These are phyloP conservation scores for Poeciliopsis turneri DNA, from an alignment of 2,797 vertebrate genomes.

Conservation along the genomic window DNA sequence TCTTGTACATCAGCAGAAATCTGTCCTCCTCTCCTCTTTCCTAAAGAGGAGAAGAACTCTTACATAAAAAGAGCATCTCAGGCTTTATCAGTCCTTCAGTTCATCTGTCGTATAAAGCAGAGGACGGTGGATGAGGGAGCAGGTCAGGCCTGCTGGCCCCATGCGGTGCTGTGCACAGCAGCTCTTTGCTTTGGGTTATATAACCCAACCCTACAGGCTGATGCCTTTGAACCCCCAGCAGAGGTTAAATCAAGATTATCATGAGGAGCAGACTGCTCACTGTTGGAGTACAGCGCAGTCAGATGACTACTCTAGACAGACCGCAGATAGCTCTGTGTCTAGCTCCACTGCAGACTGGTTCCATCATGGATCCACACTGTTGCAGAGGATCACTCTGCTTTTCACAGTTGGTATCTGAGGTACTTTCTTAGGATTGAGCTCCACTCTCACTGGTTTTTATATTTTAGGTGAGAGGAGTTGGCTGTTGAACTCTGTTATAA, in stretches of 20 bases:
- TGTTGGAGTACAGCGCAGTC: constrained; percentile 40
- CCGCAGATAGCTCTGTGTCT: constrained; percentile 15
- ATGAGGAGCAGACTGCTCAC: constrained; percentile 36
- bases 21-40: not conserved
- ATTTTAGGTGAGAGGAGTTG: not conserved
- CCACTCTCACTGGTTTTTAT: not conserved
- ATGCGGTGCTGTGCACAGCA: constrained; percentile 17
- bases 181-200: constrained; percentile 55
- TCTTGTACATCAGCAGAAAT: constrained; percentile 14
- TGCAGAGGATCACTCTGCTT: not conserved
- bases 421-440: not conserved
- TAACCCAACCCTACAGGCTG: constrained; percentile 50
- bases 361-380: not conserved
- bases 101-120: not conserved
- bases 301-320: constrained; percentile 41
- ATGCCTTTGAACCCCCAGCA: constrained; percentile 57
- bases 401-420: not conserved
- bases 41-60: not conserved
- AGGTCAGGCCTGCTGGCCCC: constrained; percentile 31
- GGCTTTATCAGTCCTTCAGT: not conserved
- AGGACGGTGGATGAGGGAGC: constrained; percentile 19
- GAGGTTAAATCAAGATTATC: constrained; percentile 64
- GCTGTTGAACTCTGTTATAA: not conserved
- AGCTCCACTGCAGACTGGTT: constrained; percentile 40
- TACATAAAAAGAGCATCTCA: not conserved